These are phyloP conservation scores for Chloroclysta siterata DNA, from an alignment of 2,888 invertebrate genomes.

Conservation along the genomic window DNA sequence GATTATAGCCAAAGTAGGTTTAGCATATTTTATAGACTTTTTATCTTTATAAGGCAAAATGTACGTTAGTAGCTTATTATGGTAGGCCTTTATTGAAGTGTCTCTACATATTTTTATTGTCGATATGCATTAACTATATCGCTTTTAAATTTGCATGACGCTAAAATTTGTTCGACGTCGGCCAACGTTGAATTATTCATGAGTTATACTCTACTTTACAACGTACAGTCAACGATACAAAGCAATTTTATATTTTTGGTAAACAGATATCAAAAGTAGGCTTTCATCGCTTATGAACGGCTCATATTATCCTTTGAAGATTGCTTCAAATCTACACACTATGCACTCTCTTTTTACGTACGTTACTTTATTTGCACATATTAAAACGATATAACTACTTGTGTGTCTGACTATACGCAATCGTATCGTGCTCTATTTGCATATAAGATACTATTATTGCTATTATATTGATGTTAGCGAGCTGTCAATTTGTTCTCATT, in stretches of 20 bases:
- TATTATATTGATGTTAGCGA: slow-evolving; percentile 50
- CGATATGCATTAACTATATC: slow-evolving; percentile 47
- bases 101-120: slow-evolving; percentile 43
- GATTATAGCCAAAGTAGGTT: neutral
- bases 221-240: slow-evolving; percentile 36
- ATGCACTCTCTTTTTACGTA: no score
- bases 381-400: neutral
- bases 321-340: neutral
- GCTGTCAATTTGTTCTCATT: slow-evolving; percentile 48
- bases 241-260: neutral
- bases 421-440: slow-evolving; percentile 65
- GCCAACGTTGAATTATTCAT: slow-evolving; percentile 72
- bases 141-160: slow-evolving; percentile 51
- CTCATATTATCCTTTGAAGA: neutral
- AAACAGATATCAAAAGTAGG: neutral
- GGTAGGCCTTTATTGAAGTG: slow-evolving; percentile 9
- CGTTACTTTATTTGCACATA: neutral
- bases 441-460: slow-evolving; percentile 61
- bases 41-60: no score
- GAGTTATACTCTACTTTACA: slow-evolving; percentile 42
- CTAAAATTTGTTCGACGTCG: slow-evolving; percentile 60
- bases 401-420: slow-evolving; percentile 8
- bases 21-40: neutral
- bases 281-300: neutral
- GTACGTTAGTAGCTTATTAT: no score